A percentile compares a stretch with the other conserved stretches of the same genome.
phyloP scores from a whole-genome alignment of 2,113 vertebrate species.

The Hippolais icterina region DNA sequence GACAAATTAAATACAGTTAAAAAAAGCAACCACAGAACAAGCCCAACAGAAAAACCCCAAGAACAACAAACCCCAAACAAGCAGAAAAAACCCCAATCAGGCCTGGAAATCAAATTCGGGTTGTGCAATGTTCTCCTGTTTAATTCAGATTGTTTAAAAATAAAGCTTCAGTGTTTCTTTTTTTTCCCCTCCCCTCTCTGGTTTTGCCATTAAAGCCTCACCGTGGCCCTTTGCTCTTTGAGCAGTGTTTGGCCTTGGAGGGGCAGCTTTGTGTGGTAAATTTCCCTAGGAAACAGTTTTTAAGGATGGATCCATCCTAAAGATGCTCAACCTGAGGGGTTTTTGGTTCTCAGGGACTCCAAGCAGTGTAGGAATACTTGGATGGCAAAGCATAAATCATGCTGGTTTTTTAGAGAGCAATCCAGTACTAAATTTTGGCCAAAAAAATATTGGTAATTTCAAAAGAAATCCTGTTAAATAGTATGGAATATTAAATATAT shows the following conservation, averaged over 20 bases:
- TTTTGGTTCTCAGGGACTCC: background rate
- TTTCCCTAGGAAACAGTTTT: background rate
- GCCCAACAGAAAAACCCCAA: background rate
- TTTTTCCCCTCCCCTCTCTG: background rate
- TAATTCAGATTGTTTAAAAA: background rate
- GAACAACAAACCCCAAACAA: background rate
- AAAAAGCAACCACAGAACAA: background rate
- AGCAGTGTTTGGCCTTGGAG: background rate
- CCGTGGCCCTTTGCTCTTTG: background rate
- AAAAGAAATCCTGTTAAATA: background rate
- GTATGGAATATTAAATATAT: background rate
- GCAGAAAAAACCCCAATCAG: background rate
- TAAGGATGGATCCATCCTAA: background rate
- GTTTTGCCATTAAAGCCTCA: background rate
- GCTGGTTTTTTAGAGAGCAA: background rate
- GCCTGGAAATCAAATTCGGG: slow-evolving; percentile 12
- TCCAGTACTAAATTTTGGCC: background rate
- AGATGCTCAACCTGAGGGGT: background rate
- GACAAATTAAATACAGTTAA: background rate
- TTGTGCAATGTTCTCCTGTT: background rate
- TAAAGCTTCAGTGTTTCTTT: background rate
- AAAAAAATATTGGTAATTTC: background rate
- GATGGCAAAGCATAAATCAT: slow-evolving; percentile 20
- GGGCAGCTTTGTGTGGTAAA: background rate
- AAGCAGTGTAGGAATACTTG: background rate